A percentile compares a stretch with the other conserved stretches of the same genome.
These are phyloP conservation scores for Tipula helvola DNA, from an alignment of 2,888 invertebrate genomes.

Conservation along the genomic window DNA sequence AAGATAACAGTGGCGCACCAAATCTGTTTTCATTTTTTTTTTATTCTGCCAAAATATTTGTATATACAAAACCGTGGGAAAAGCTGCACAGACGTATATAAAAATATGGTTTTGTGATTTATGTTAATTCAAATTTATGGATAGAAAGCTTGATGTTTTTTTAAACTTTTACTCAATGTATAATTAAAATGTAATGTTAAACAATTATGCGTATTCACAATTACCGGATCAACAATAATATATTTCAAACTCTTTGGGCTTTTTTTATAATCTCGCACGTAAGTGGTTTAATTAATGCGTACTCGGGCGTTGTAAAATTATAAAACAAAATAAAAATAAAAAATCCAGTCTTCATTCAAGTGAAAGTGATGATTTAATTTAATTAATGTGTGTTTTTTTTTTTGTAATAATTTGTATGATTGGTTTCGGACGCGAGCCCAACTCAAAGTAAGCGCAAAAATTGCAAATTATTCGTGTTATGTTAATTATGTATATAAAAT, in stretches of 20 bases:
- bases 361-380: background rate
- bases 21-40: background rate
- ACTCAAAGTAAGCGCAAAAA: background rate
- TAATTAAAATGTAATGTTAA: background rate
- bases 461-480: background rate
- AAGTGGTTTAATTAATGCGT: background rate
- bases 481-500: background rate
- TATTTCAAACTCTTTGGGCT: too few species aligned
- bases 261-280: too few species aligned
- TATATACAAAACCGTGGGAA: background rate
- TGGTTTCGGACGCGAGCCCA: background rate
- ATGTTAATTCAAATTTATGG: background rate
- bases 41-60: background rate
- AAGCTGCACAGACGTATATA: background rate
- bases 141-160: background rate
- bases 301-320: background rate
- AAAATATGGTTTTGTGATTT: background rate
- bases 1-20: background rate
- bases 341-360: background rate
- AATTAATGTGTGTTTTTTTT: background rate
- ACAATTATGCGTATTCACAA: background rate
- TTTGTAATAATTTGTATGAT: background rate
- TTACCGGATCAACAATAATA: too few species aligned
- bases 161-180: background rate
- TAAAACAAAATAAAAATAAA: background rate